These are phyloP conservation scores for Erythrocebus patas DNA, from an alignment of 2,113 vertebrate species.

Conservation along the genomic window DNA sequence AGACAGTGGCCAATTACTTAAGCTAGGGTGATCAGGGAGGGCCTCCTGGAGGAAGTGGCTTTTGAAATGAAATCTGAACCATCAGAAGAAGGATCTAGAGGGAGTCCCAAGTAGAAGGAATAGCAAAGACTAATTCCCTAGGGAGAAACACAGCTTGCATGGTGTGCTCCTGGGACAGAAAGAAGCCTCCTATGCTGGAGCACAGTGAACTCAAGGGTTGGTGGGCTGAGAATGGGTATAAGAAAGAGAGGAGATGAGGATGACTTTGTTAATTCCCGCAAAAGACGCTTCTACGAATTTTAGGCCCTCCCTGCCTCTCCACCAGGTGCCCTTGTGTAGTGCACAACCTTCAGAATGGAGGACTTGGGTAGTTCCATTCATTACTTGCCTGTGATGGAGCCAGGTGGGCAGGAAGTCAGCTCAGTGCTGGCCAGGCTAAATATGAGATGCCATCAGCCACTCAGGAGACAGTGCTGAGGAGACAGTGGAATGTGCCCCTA, in stretches of 20 bases:
- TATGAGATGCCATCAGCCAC: neutral
- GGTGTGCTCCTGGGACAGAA: neutral
- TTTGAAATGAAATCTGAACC: neutral
- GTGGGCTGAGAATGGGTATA: neutral
- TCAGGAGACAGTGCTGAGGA: neutral
- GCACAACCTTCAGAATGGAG: neutral
- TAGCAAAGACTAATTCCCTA: neutral
- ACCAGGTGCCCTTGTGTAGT: neutral
- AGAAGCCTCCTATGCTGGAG: rapidly evolving
- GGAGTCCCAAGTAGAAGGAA: neutral
- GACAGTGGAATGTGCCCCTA: neutral
- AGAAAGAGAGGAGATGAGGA: neutral
- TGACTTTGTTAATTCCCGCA: neutral
- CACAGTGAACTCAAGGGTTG: rapidly evolving
- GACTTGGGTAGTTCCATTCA: neutral
- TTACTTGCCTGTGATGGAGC: neutral
- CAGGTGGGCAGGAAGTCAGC: neutral
- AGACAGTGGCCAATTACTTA: neutral
- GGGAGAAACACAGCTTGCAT: rapidly evolving
- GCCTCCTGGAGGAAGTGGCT: neutral
- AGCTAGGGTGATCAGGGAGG: neutral
- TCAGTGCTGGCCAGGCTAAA: neutral
- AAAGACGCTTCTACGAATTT: neutral
- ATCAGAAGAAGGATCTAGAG: neutral
- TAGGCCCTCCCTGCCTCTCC: neutral